phyloP scores from a whole-genome alignment of 1,140 invertebrate genomes.

The Oncopodura yosiiana region DNA sequence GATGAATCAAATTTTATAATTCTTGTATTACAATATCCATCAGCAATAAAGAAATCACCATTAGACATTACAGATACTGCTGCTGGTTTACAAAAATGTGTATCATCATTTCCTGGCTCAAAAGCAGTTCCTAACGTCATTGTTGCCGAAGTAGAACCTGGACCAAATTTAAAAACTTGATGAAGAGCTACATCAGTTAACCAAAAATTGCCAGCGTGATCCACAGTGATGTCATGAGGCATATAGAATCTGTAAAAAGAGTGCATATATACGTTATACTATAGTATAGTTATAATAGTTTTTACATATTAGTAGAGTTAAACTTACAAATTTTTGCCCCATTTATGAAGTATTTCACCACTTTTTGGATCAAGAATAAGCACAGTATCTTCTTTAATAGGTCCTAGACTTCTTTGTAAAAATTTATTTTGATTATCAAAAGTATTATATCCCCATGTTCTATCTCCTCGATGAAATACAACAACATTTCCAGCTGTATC shows the following conservation, averaged over 20 bases:
- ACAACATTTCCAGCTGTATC: constrained; percentile 62
- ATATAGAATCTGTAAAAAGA: constrained; percentile 79
- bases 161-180: constrained; percentile 64
- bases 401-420: constrained; percentile 48
- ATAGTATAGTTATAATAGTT: constrained; percentile 4
- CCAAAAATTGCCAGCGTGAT: constrained; percentile 71
- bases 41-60: constrained; percentile 85
- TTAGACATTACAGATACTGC: constrained; percentile 69
- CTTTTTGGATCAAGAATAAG: constrained; percentile 57
- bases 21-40: constrained; percentile 88
- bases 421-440: constrained; percentile 55
- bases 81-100: constrained; percentile 87
- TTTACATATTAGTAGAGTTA: constrained; percentile 9
- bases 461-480: constrained; percentile 70
- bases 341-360: constrained; percentile 60
- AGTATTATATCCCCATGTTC: constrained; percentile 58
- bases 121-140: constrained; percentile 49
- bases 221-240: constrained; percentile 85
- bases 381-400: constrained; percentile 65
- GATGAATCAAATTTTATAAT: constrained; percentile 69
- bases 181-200: constrained; percentile 87
- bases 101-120: constrained; percentile 62
- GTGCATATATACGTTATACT: constrained; percentile 25
- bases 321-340: constrained; percentile 67
- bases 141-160: constrained; percentile 29